Base-by-base conservation (phyloP, 2,797 vertebrate genomes). In the Ptychadena robeensis region DNA sequence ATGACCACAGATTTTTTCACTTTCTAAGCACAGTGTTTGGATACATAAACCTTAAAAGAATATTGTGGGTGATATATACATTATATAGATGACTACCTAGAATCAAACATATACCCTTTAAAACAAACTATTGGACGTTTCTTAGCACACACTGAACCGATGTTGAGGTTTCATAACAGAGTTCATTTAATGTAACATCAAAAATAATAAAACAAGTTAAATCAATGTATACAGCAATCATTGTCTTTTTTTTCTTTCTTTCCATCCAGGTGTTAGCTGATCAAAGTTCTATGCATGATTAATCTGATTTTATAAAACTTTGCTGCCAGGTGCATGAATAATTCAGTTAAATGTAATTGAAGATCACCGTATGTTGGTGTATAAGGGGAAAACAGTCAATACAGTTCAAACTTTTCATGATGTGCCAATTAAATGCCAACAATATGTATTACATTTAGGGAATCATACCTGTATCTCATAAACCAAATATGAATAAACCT, bases 241-340 rank as follows among this genome's bases (percentile, higher is more conserved):
- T 10, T 61, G 25, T 1, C 10, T 28, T 25, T 61, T 61, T 27
- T 27, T 9, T 71, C 32, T 37, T 66, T 75, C 74, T 57, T 71
- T 77, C 35, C 8, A 68, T 57, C 70, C 66, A 82, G 81, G 73
- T 76, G 38, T 81, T 63, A 48, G n/a, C n/a, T 63, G 57, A 69
- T 77, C 81, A 70, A 77, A 69, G 81, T 37, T 28, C 30, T 81
- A 12, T 59, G 8, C 12, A 14, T 68, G 28, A 76, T 71, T 82
- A 82, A 63, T 76, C 48, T 61, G 66, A 57, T 34, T 74, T 37
- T 67, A 37, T 57, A 27, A 38, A 67, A 61, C 11, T 28, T 77
- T 15, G 25, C 75, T 70, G 73, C 81, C 81, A 82, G 57, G 66
- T 70, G 66, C 75, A 61, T 35, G 27, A 76, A 70, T 77, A 77